Base-by-base conservation (phyloP, 2,888 invertebrate species). In the Drosophila nr. fundita region DNA sequence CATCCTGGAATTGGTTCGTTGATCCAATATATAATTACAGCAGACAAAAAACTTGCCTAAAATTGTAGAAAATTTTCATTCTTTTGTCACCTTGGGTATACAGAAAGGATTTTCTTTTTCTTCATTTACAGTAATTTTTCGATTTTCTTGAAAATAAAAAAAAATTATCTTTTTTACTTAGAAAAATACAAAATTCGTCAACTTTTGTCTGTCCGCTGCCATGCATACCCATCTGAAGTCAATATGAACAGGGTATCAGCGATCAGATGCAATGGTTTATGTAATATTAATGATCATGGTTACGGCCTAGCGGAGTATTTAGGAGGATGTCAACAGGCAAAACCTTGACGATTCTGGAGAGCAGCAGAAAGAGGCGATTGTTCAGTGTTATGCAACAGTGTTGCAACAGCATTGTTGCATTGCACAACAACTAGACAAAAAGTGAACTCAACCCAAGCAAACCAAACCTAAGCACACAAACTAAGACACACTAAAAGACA, bases 331-430 rank as follows among this genome's bases (percentile, higher is more conserved):
- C 21, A 45, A 45, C 24, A 7, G 21, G 21, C 24, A 24, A 45
- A 45, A 42, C 54, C 34, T 68, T 68, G 57, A 71, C 40, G 29
- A 70, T 69, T 69, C 69, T 69, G 34, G 10, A 38, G 36, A 27
- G 24, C 24, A 30, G 36, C 59, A 38, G 27, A 21, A 42, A 70
- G 57, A 5, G 27, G 36, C n/a, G 55, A 55, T n/a, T 57, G 38
- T 54, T 21, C 21, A 29, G 50, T 30, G 66, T 77, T 76, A 58
- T 77, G 80, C 71, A 77, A 77, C 49, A 32, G 52, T 54, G 78
- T 60, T 68, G 79, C 76, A 78, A 68, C 45, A 45, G 24, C 45
- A 15, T 45, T 45, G 45, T 24, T 45, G 45, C 45, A 52, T 77
- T 77, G 62, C 77, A 80, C 70, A 69, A 68, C 49, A 50, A 48